Base-by-base conservation (phyloP, 2,888 invertebrate genomes). In the Sinelater perroti region DNA sequence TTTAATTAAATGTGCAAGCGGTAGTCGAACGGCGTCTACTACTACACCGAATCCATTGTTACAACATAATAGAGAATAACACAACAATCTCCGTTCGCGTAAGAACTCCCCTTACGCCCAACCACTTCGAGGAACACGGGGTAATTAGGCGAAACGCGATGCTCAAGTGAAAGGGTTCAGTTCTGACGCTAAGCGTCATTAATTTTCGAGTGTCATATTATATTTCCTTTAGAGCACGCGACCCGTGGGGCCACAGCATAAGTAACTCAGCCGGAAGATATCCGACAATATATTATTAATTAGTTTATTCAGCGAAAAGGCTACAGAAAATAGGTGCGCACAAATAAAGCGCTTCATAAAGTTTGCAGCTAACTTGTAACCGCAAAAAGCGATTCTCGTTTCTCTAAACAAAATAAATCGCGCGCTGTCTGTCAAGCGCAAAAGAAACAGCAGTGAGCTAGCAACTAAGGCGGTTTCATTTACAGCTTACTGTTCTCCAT, bases 201-300 rank as follows among this genome's bases (percentile, higher is more conserved):
- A 68, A 68, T 68, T 68, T 68, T 61, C 62, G 51, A 63, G 63
- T 67, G 68, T 68, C 68, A 66, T 67, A 68, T 67, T 65, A 66
- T 66, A 68, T 66, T 68, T 64, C 62, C 58, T 59, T 60, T 61
- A 49, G 28, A 56, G 45, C 57, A 44, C 49, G 53, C 59, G 53
- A 47, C 47, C 33, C 21, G 26, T 21, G 53, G 44, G 52, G 40
- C 51, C 28, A 58, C 35, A 24, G 40, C 33, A 58, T 53, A 46
- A 58, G 30, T 53, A 58, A 58, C 46, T 57, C 56, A 53, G 35
- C 35, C 45, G 53, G 49, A 56, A 40, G 38, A 45, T 47, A 46
- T 18, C 36, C 28, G 35, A 50, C 50, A 50, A 44, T 56, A 50
- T 26, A 56, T 36, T 44, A 56, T 50, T 51, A 56, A 56, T 53